Evolutionary conservation across 2,888 invertebrate species (phyloP), one percentile per base, ranked within the genome.

Genomic region (Pogonocherus hispidulus): DNA sequence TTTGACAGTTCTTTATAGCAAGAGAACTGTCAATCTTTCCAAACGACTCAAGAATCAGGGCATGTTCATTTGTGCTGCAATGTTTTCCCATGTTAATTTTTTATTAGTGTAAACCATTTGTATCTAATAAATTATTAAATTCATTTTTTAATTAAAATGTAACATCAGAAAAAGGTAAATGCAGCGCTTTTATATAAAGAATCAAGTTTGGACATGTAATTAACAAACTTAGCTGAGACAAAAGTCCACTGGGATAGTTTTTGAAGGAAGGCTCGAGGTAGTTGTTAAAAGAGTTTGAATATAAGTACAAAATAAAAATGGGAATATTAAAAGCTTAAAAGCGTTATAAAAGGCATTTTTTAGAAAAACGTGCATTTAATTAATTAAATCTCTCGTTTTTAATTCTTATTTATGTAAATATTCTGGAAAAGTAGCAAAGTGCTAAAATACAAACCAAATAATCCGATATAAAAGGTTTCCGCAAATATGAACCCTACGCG

Each of bases 181-280:
- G 59, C 47, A 47, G 19, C 46, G 47, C 47, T 59, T 59, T 59
- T 59, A 59, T 23, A 59, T 47, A n/a, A 27, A 1, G 5, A 5
- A 35, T 44, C 32, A 32, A 49, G 47, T 20, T n/a, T 32, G 19
- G 46, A 35, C 19, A 59, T 47, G 32, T 59, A 59, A 59, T 59
- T 59, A 59, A 59, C 47, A 59, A 47, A 47, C 46, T 59, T 59
- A 47, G 47, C 27, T 22, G 22, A 14, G 5, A 8, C 55, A 55
- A 44, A n/a, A 49, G 19, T 59, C 59, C 59, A 47, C 47, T 32
- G 59, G 47, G 59, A 47, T 57, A 46, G 46, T 57, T 57, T 47
- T 59, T 47, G 47, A 55, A 49, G 22, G 27, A 32, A 27, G 22
- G 18, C 35, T 55, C 27, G n/a, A n/a, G n/a, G n/a, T 57, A 57